Conservation (phyloP, 2,888 invertebrate species). For the Dryococelus australis region DNA sequence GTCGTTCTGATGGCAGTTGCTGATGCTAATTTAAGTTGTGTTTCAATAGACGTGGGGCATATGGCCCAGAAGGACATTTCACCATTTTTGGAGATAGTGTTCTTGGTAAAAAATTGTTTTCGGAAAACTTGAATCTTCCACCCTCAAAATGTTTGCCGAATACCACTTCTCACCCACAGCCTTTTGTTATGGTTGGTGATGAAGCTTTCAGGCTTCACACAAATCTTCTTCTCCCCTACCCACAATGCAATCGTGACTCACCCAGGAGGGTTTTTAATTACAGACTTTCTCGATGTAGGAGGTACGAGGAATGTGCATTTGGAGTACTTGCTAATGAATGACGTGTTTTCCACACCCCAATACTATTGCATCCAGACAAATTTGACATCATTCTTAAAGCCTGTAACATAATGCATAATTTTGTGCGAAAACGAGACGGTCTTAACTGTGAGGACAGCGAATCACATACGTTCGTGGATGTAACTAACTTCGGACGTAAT, state of each 20-base stretch:
- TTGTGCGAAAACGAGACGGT: slow-evolving; percentile 23
- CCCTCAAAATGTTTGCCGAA: slow-evolving; percentile 23
- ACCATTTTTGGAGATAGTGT: not conserved
- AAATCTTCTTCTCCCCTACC: slow-evolving; percentile 21
- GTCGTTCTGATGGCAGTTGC: slow-evolving; percentile 29
- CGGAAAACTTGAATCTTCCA: not conserved
- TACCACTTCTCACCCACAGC: slow-evolving; percentile 1
- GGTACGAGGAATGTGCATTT: slow-evolving; percentile 19
- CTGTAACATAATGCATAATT: not conserved
- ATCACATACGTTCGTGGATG: slow-evolving; percentile 22
- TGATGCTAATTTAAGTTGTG: not conserved
- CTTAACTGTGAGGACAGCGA: slow-evolving; percentile 16
- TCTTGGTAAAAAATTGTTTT: slow-evolving; percentile 21
- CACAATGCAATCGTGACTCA: slow-evolving; percentile 12
- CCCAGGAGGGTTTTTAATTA: slow-evolving; percentile 19
- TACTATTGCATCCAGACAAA: slow-evolving; percentile 12
- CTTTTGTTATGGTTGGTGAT: slow-evolving; percentile 29
- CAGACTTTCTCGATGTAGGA: not conserved
- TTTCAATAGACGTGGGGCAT: slow-evolving; percentile 11
- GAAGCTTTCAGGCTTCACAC: slow-evolving; percentile 21
- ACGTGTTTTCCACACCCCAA: slow-evolving; percentile 17
- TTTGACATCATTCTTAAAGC: not conserved
- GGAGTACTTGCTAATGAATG: slow-evolving; percentile 22
- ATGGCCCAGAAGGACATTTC: slow-evolving; percentile 11
- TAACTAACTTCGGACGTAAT: slow-evolving; percentile 16